Base-by-base conservation (phyloP, 35 echinoderm and acorn worm species). In the Stichopus chloronotus region DNA sequence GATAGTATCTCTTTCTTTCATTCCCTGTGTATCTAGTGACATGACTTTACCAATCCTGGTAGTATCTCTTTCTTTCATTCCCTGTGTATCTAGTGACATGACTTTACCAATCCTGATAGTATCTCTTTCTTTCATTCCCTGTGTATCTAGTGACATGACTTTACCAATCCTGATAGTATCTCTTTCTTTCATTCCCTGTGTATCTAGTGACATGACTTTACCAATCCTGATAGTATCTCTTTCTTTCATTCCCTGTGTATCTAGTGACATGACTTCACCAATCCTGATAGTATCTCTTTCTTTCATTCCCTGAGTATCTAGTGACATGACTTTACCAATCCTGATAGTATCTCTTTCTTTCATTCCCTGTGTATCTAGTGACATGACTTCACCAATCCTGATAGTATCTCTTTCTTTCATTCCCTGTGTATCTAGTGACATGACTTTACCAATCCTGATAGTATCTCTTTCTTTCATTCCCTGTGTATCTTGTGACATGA, bases 201-300 rank as follows among this genome's bases (percentile, higher is more conserved):
- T 43, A 43, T 43, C 30, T 43, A 43, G 30, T 43, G 30, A 43
- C 30, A 43, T 43, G 30, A 3, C 12, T 6, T 43, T 60, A 69
- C 87, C 87, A 72, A 61, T 89, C 25, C 55, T 89, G 59, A 43
- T 16, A 5, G n/a, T 89, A 21, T 72, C 59, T 6, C 87, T 72
- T 4, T n/a, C n/a, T n/a, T n/a, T n/a, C n/a, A n/a, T n/a, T n/a
- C n/a, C n/a, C n/a, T n/a, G n/a, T n/a, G n/a, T 43, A 43, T 43
- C 30, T 43, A 43, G 30, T 43, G 30, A 43, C 30, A 43, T 43
- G 30, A 3, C 12, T 6, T 43, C 22, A 69, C 87, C 87, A 72
- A 61, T 89, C 25, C 55, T 89, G 59, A 43, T 16, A 5, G n/a
- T 89, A 21, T 72, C 59, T 6, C 87, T 72, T 4, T n/a, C n/a